These are phyloP conservation scores for Corythornis madagascariensis DNA, from an alignment of 2,113 vertebrate genomes.

Conservation along the genomic window DNA sequence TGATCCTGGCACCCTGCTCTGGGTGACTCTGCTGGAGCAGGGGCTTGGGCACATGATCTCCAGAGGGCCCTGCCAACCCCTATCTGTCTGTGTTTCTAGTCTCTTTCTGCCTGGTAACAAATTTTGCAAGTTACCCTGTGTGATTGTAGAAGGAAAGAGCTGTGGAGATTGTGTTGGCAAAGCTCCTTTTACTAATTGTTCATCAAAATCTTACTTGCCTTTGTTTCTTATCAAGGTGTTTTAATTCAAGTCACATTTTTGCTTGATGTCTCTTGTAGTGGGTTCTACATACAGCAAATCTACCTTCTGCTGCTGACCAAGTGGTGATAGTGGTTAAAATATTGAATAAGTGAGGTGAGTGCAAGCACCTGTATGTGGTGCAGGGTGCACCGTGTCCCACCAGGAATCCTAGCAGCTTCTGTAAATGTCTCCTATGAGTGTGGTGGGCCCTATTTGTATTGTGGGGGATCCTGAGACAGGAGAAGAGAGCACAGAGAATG, in stretches of 20 bases:
- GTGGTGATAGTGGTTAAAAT: background rate
- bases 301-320: background rate
- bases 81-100: background rate
- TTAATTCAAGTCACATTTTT: background rate
- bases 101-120: background rate
- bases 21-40: background rate
- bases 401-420: background rate
- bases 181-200: background rate
- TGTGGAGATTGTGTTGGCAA: background rate
- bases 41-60: background rate
- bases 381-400: background rate
- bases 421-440: background rate
- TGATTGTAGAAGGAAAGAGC: background rate
- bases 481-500: background rate
- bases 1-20: background rate
- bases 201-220: background rate
- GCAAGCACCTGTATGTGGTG: rapidly evolving
- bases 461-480: background rate
- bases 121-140: background rate
- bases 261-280: rapidly evolving
- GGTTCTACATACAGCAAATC: background rate
- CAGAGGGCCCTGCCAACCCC: background rate
- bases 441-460: background rate
- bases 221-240: too few species aligned
- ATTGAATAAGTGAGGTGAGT: rapidly evolving